phyloP scores from a whole-genome alignment of 2,797 vertebrate species.

The Macrochelys suwanniensis region DNA sequence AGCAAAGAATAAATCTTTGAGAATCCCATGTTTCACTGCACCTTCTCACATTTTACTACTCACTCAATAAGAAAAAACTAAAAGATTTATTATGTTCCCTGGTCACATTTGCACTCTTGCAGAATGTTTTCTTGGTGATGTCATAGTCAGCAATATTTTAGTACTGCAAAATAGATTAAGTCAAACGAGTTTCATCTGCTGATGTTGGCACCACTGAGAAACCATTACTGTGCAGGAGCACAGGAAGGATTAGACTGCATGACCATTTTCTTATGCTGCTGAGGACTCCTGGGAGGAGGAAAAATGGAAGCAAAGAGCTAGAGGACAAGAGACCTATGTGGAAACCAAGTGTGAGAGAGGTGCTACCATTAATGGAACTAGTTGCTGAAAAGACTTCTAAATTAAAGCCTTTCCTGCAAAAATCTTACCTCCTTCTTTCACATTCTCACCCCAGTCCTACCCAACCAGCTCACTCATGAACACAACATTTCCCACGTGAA shows the following conservation, averaged over 20 bases:
- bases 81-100: background rate
- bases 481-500: background rate
- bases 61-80: background rate
- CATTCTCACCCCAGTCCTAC: background rate
- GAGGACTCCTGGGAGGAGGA: background rate
- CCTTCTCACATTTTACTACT: background rate
- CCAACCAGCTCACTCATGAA: constrained; percentile 21
- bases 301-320: background rate
- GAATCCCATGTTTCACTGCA: background rate
- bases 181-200: constrained; percentile 1
- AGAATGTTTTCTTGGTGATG: background rate
- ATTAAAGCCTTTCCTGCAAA: background rate
- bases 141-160: constrained; percentile 2
- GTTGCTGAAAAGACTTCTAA: background rate
- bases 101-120: rapidly evolving
- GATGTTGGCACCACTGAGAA: background rate
- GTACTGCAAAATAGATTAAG: background rate
- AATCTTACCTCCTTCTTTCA: background rate
- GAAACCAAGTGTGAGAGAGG: background rate
- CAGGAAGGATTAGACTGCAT: background rate
- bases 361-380: background rate
- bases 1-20: background rate
- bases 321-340: background rate
- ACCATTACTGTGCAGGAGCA: background rate
- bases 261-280: background rate